Evolutionary conservation across 53 echinoderm and acorn worm species (phyloP).

Genomic region (Holothuria leucospilota): DNA sequence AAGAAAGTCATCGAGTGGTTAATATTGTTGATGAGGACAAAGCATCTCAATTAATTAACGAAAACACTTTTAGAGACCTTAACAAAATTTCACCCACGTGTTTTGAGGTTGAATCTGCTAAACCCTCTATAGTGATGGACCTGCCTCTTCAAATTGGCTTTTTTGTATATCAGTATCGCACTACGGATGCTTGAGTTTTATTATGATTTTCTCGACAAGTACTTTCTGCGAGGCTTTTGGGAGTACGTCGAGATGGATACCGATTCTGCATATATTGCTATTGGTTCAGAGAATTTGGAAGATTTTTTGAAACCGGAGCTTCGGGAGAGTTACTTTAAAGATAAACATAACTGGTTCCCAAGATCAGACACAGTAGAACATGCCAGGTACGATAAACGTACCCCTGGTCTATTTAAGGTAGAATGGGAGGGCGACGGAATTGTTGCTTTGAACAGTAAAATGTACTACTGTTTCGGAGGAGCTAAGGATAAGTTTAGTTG

Average conservation of each 20-base stretch:
- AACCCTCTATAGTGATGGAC: conserved; percentile 26
- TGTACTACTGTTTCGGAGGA: conserved; percentile 56
- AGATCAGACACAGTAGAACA: conserved; percentile 52
- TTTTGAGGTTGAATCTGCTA: conserved; percentile 37
- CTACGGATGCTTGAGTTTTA: conserved; percentile 25
- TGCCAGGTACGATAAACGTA: conserved; percentile 56
- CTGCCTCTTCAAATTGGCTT: conserved; percentile 37
- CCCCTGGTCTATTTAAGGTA: conserved; percentile 64
- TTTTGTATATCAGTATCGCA: conserved; percentile 24
- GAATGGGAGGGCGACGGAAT: conserved; percentile 75
- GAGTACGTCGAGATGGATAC: not conserved
- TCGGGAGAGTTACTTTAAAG: conserved; percentile 27
- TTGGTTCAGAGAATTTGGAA: conserved; percentile 46
- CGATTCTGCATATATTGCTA: conserved; percentile 52
- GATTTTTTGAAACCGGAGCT: conserved; percentile 49
- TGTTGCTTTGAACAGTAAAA: conserved; percentile 59
- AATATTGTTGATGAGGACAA: conserved; percentile 24
- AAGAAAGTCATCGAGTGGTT: conserved; percentile 13
- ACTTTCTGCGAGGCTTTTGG: too few species aligned
- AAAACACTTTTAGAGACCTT: conserved; percentile 17
- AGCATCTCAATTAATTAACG: conserved; percentile 25
- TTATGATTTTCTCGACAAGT: conserved; percentile 1
- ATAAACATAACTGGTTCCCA: conserved; percentile 57
- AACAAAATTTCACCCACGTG: not conserved
- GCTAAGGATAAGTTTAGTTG: conserved; percentile 50